Evolutionary conservation across 2,888 invertebrate genomes (phyloP).

Genomic region (Mamestra brassicae): DNA sequence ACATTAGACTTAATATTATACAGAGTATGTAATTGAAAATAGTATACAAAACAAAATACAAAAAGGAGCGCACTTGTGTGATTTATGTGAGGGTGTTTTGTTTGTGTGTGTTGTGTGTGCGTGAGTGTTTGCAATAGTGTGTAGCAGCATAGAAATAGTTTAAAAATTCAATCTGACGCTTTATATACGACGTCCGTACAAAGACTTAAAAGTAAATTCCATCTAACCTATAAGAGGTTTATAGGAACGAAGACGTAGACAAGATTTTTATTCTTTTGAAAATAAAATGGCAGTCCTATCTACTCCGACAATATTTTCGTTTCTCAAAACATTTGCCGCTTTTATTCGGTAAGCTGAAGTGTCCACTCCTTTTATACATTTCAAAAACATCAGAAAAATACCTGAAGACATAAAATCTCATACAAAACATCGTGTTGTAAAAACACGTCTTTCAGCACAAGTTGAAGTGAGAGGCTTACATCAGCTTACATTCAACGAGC

Average conservation of each 20-base stretch:
- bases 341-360: neutral
- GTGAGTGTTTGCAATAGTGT: too few species aligned
- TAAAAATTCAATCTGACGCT: too few species aligned
- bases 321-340: neutral
- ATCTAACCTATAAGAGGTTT: neutral
- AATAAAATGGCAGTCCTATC: too few species aligned
- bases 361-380: neutral
- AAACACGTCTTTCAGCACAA: constrained; percentile 34
- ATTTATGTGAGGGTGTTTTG: too few species aligned
- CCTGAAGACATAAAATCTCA: constrained; percentile 1
- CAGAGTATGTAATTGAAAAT: too few species aligned
- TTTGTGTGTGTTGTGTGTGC: too few species aligned
- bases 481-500: constrained; percentile 53
- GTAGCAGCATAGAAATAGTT: too few species aligned
- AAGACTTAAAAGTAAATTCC: too few species aligned
- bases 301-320: neutral
- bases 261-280: neutral
- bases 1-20: too few species aligned
- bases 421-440: constrained; percentile 31
- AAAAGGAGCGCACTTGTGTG: too few species aligned
- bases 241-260: neutral
- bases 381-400: constrained; percentile 24
- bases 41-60: too few species aligned
- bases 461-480: constrained; percentile 45
- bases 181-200: too few species aligned